Evolutionary conservation across 1,140 invertebrate species (phyloP).

Genomic region (Eupeodes corollae): DNA sequence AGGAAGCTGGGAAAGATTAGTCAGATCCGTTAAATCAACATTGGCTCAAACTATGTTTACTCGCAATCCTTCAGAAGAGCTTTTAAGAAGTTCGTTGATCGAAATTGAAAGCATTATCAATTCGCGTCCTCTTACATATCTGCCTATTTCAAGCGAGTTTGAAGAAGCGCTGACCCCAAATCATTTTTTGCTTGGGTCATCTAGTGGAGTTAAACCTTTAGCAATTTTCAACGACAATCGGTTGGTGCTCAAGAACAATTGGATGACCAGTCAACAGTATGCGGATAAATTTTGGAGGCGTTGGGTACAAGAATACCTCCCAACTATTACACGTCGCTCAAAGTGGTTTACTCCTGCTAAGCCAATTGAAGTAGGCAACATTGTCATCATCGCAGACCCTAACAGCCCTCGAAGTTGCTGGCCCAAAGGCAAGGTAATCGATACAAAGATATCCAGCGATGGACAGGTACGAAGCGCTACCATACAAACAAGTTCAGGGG

Average conservation of each 20-base stretch:
- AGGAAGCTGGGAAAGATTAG: no score
- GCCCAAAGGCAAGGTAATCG: slow-evolving; percentile 7
- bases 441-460: background rate
- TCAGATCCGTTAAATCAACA: slow-evolving; percentile 28
- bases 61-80: slow-evolving; percentile 1
- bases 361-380: background rate
- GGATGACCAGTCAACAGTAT: no score
- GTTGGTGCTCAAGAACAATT: slow-evolving; percentile 8
- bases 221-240: slow-evolving; percentile 20
- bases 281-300: slow-evolving; percentile 9
- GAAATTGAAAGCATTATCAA: no score
- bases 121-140: no score
- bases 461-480: slow-evolving; percentile 3
- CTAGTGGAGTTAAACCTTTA: no score
- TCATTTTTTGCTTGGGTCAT: no score
- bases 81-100: no score
- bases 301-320: background rate
- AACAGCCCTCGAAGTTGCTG: slow-evolving; percentile 1
- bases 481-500: background rate
- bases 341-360: background rate
- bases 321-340: background rate
- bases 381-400: background rate
- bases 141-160: slow-evolving; percentile 10
- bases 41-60: slow-evolving; percentile 9
- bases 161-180: slow-evolving; percentile 19